A percentile compares a stretch with the other conserved stretches of the same genome.
phyloP scores from a whole-genome alignment of 2,888 invertebrate species.

The Thereva unica region DNA sequence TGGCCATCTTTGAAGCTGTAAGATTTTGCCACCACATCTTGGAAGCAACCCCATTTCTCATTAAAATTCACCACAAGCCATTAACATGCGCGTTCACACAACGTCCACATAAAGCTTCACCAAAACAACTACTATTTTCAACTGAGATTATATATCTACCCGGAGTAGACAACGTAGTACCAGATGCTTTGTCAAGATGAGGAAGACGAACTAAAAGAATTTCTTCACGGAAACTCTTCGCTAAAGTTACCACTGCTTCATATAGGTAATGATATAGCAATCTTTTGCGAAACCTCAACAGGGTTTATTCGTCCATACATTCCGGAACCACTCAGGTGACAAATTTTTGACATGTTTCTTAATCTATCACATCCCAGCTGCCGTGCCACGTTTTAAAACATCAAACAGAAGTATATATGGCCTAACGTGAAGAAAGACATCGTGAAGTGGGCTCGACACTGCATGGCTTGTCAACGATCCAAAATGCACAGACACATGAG shows the following conservation, averaged over 20 bases:
- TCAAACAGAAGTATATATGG: slow-evolving; percentile 21
- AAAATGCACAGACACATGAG: slow-evolving; percentile 30
- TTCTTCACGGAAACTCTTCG: neutral
- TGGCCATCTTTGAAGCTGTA: no score
- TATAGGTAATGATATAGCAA: neutral
- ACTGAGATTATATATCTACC: no score
- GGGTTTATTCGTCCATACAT: slow-evolving; percentile 10
- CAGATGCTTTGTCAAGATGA: no score
- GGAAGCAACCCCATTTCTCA: no score
- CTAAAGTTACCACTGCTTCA: neutral
- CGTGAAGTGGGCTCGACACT: slow-evolving; percentile 10
- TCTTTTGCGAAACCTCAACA: slow-evolving; percentile 19
- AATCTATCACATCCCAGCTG: slow-evolving; percentile 19
- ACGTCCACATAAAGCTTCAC: no score
- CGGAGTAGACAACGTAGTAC: no score
- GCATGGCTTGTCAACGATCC: slow-evolving; percentile 25
- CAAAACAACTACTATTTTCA: no score
- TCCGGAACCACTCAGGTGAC: slow-evolving; percentile 10
- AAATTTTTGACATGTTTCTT: neutral
- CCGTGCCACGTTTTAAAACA: neutral
- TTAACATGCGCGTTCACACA: no score
- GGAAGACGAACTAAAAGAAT: no score
- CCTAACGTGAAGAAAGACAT: slow-evolving; percentile 5
- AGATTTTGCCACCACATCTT: no score
- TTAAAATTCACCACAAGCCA: no score